Evolutionary conservation across 2,888 invertebrate species (phyloP).

Genomic region (Silvanus unidentatus): DNA sequence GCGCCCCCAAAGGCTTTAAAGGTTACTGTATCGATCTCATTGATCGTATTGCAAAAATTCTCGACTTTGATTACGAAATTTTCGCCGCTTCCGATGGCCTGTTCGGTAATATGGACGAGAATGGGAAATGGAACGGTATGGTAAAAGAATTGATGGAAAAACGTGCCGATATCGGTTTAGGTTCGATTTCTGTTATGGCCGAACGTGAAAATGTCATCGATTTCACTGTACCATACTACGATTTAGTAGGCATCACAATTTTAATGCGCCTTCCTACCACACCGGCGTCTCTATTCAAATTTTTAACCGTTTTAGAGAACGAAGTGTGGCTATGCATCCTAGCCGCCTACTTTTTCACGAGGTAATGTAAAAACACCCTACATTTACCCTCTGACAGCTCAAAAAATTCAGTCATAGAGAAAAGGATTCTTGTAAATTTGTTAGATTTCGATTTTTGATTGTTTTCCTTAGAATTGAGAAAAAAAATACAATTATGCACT

Average conservation of each 20-base stretch:
- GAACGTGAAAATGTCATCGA: constrained; percentile 95
- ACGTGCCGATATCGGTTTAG: constrained; percentile 88
- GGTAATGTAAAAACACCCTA: constrained; percentile 51
- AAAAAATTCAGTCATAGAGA: no score
- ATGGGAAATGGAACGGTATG: constrained; percentile 61
- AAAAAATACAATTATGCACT: background rate
- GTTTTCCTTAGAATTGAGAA: no score
- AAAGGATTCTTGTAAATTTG: no score
- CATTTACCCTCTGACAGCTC: no score
- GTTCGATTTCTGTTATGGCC: constrained; percentile 94
- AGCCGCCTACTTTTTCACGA: constrained; percentile 91
- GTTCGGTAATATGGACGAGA: constrained; percentile 85
- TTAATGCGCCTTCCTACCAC: constrained; percentile 87
- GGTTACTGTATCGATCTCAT: constrained; percentile 96
- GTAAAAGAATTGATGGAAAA: constrained; percentile 46
- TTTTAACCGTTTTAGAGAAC: constrained; percentile 90
- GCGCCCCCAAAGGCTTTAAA: constrained; percentile 59
- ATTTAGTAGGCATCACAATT: constrained; percentile 94
- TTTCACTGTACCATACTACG: constrained; percentile 97
- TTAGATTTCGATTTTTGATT: no score
- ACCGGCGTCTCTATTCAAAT: constrained; percentile 91
- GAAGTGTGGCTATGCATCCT: constrained; percentile 96
- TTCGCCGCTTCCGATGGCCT: constrained; percentile 71
- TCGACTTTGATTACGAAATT: constrained; percentile 89
- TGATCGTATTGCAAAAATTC: constrained; percentile 73